These are phyloP conservation scores for Onychomys torridus DNA, from an alignment of 2,797 vertebrate genomes.

Conservation along the genomic window DNA sequence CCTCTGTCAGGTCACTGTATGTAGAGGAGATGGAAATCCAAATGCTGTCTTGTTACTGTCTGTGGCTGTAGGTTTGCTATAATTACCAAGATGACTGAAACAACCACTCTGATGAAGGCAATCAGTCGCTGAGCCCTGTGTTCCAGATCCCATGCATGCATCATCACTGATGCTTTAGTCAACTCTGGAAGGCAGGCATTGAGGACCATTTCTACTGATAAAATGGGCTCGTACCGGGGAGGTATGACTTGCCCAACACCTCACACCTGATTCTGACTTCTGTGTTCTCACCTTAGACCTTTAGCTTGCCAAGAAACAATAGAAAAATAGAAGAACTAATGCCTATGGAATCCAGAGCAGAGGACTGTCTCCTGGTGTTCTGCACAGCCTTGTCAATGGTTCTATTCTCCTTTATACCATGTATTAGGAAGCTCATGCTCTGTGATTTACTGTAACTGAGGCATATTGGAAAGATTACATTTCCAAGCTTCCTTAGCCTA, in stretches of 20 bases:
- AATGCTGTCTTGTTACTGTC: neutral
- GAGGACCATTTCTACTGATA: neutral
- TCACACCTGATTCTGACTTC: neutral
- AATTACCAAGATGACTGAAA: neutral
- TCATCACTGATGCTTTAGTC: fast-evolving
- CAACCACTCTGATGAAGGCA: neutral
- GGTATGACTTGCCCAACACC: neutral
- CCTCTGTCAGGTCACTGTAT: fast-evolving
- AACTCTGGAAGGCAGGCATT: fast-evolving
- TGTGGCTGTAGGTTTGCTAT: neutral
- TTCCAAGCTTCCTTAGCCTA: slow-evolving; percentile 17
- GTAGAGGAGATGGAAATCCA: neutral
- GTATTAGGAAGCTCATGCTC: neutral
- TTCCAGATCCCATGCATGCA: fast-evolving
- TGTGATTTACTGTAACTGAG: neutral
- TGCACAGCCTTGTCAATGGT: neutral
- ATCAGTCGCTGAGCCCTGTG: fast-evolving
- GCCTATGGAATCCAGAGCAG: neutral
- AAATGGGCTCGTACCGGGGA: neutral
- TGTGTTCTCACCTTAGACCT: neutral
- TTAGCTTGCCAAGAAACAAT: neutral
- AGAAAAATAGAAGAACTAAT: neutral
- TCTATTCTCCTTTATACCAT: neutral
- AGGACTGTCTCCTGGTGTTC: neutral
- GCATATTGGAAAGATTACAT: neutral